Base-by-base conservation (phyloP, 1,140 invertebrate species). In the Brachionus calyciflorus region DNA sequence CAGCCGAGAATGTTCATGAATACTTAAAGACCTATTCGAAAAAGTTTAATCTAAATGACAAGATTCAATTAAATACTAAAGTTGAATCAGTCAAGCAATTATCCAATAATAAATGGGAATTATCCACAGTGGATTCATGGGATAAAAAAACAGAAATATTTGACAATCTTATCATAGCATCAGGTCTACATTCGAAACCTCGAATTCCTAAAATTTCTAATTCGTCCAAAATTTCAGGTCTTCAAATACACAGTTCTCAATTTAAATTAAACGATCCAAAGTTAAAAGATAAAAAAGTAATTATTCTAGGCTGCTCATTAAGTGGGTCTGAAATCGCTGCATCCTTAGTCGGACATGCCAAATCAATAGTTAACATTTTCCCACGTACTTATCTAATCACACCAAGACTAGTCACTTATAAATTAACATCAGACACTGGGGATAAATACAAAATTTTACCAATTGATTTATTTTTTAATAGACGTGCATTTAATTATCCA, bases 11-110 rank as follows among this genome's bases (percentile, higher is more conserved):
- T 76, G 92, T 96, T 80, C 85, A 91, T 1, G 82, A 89, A 10
- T 96, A 95, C 81, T 85, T 97, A 0, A 88, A 92, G 79, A 82
- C 88, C 0, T 96, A 94, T 83, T 88, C 91, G 12, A 9, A 26
- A 33, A n/a, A 46, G 26, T 76, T 55, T 19, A 24, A 55, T 30
- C 6, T 55, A n/a, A 12, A 24, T 2, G 40, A 44, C 1, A 12
- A 55, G 10, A 28, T 76, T 28, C 28, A 19, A 26, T 55, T 76
- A 3, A 12, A 76, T 37, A 41, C 49, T 19, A 55, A 55, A 41
- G 55, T 55, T 10, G 44, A 53, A 46, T 30, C 17, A 0, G 14
- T 76, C 9, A 48, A 14, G 10, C 9, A 55, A 28, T 41, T 46
- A 3, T 17, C n/a, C 17, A 55, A 55, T 21, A 37, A 48, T 10